phyloP scores from a whole-genome alignment of 2,113 vertebrate species.

The Leuciscus idus region DNA sequence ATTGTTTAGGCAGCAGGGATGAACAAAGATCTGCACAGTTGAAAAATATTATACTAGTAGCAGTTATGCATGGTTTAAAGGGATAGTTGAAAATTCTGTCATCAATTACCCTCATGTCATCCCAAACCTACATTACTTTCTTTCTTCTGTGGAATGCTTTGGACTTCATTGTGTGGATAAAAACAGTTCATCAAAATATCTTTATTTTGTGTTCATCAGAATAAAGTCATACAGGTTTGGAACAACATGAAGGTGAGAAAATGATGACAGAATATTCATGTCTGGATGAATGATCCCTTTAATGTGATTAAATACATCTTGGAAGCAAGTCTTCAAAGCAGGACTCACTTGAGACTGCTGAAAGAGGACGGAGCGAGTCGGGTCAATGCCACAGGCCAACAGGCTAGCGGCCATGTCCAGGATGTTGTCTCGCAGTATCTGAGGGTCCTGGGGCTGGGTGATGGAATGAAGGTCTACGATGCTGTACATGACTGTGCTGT shows the following conservation, averaged over 20 bases:
- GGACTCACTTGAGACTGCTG: constrained; percentile 90
- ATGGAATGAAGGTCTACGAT: constrained; percentile 94
- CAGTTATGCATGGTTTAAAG: not conserved
- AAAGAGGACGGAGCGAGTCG: constrained; percentile 85
- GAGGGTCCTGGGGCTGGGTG: constrained; percentile 85
- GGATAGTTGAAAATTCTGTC: not conserved
- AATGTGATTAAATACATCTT: not conserved
- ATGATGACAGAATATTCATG: not conserved
- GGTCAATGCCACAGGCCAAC: constrained; percentile 91
- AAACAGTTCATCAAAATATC: not conserved
- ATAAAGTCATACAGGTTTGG: not conserved
- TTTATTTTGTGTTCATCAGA: not conserved
- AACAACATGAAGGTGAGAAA: not conserved
- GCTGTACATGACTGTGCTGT: constrained; percentile 84
- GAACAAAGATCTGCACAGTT: not conserved
- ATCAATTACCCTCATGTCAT: not conserved
- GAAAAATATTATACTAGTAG: not conserved
- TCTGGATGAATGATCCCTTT: not conserved
- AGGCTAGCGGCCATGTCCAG: constrained; percentile 89
- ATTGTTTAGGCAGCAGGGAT: not conserved
- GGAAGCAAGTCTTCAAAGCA: not conserved
- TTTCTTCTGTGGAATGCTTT: not conserved
- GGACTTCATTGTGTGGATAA: not conserved
- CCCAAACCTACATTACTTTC: not conserved
- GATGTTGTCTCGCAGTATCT: constrained; percentile 78